A percentile compares a stretch with the other conserved stretches of the same genome.
Conservation (phyloP, 2,113 vertebrate species). For the Helogale parvula region DNA sequence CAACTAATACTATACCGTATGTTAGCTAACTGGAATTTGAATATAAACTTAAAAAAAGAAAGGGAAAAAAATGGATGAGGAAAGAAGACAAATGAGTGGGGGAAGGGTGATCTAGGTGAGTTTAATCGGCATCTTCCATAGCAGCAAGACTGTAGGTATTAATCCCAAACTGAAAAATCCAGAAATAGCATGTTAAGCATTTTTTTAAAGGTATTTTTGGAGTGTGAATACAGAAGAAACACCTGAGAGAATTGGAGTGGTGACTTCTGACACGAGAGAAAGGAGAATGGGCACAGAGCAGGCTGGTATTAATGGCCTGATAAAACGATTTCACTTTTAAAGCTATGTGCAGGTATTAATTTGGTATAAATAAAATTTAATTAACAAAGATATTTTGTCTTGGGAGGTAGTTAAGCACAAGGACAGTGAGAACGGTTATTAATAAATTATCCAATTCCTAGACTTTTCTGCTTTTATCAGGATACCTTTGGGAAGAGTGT, state of each 20-base stretch:
- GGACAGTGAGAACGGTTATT: neutral
- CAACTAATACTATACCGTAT: neutral
- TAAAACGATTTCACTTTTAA: neutral
- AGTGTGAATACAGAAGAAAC: neutral
- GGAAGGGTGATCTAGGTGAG: neutral
- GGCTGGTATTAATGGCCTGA: neutral
- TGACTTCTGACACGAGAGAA: neutral
- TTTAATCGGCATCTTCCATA: neutral
- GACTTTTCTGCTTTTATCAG: constrained; percentile 14
- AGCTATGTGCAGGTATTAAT: neutral
- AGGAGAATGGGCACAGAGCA: neutral
- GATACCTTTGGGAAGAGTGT: constrained; percentile 34
- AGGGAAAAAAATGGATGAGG: neutral
- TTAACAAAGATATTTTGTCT: constrained; percentile 8
- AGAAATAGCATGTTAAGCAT: neutral
- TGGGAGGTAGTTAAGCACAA: neutral
- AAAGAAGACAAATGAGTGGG: neutral
- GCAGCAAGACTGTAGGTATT: neutral
- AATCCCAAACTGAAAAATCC: neutral
- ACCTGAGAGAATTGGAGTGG: neutral
- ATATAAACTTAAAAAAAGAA: neutral
- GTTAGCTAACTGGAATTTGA: neutral
- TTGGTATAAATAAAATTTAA: neutral
- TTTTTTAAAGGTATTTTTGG: neutral
- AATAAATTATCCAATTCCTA: neutral